Base-by-base conservation (phyloP, 2,888 invertebrate genomes). In the Anaspis maculata region DNA sequence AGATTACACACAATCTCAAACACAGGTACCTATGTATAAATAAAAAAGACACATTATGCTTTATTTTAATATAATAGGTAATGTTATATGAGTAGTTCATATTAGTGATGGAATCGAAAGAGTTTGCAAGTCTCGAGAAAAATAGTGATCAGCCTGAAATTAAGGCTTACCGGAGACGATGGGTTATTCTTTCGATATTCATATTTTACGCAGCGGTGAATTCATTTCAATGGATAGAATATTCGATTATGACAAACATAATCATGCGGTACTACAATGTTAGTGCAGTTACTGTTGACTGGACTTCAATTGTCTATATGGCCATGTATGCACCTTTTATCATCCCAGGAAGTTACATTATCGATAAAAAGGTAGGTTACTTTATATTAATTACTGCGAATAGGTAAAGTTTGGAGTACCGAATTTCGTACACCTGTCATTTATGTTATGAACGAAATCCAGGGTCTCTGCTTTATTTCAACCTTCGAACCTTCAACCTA, bases 261-360 rank as follows among this genome's bases (percentile, higher is more conserved):
- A 74, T 94, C 27, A 73, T 69, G 54, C 77, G 76, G 53, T 85
- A 85, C 66, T 88, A 88, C 59, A 71, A 70, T 22, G 79, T 87
- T 14, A 69, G 71, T 48, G 75, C 75, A 46, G 73, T 76, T 50
- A 73, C 76, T 48, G 86, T 97, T 32, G 86, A 96, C 64, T 94
- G 92, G 94, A 88, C 95, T 13, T 91, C 94, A 25, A 88, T 97
- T 84, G 77, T 96, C 56, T 96, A 83, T 69, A 96, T 96, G 95
- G 76, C 91, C 42, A 76, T 83, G 2, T 98, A 97, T 68, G 91
- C 96, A 49, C 89, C 94, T 6, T 76, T 96, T 45, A 89, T 97
- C 55, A 87, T 97, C 57, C 97, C 97, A 1, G 94, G 87, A 11
- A 90, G 91, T 57, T 97, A 86, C 79, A 75, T 97, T 34, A 74